Conservation (phyloP, 2,113 vertebrate genomes). For the Myrmecophaga tridactyla region DNA sequence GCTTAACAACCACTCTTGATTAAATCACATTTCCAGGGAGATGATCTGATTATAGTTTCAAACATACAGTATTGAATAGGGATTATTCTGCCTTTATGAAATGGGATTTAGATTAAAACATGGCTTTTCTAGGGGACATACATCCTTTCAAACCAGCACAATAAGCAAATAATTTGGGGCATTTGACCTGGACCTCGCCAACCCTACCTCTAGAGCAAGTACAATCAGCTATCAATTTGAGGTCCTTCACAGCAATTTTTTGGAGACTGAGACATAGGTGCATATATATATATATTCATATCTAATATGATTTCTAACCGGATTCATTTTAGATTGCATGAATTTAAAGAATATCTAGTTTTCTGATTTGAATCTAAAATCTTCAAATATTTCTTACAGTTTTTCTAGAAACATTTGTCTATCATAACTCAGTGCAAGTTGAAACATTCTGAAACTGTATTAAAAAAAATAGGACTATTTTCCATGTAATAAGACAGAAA, state of each 20-base stretch:
- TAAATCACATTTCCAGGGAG: too few species aligned
- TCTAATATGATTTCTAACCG: background rate
- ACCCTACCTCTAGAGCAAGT: background rate
- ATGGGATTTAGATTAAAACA: too few species aligned
- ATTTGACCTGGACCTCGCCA: background rate
- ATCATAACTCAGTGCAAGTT: conserved; percentile 18
- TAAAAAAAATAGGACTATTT: background rate
- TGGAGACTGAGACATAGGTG: background rate
- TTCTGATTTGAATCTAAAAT: conserved; percentile 46
- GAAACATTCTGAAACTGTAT: background rate
- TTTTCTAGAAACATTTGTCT: conserved; percentile 39
- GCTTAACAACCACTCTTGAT: too few species aligned
- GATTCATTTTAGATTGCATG: conserved; percentile 38
- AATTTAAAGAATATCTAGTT: conserved; percentile 18
- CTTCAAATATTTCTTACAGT: conserved; percentile 20
- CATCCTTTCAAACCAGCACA: too few species aligned
- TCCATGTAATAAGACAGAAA: background rate
- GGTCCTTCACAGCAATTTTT: background rate
- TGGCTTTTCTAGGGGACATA: too few species aligned
- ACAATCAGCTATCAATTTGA: background rate
- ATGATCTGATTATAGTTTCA: too few species aligned
- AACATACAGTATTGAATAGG: too few species aligned
- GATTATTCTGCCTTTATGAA: too few species aligned
- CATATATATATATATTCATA: background rate
- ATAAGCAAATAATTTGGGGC: background rate